phyloP scores from a whole-genome alignment of 2,888 invertebrate species.

The Pseudeuparius sepicola region DNA sequence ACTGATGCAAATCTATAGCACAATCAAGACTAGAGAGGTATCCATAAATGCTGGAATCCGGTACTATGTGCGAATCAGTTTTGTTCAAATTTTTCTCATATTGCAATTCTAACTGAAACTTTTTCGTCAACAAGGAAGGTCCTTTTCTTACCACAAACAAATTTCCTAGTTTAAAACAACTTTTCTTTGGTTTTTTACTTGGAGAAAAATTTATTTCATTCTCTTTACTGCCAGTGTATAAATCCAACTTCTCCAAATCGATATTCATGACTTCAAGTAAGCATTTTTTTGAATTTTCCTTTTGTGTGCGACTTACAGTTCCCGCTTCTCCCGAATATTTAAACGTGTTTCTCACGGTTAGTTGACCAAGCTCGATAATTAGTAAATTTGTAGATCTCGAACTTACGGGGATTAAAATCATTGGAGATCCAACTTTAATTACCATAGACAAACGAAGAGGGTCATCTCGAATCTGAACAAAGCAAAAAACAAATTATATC shows the following conservation, averaged over 20 bases:
- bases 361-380: conserved; percentile 68
- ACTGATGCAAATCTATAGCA: conserved; percentile 73
- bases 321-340: conserved; percentile 47
- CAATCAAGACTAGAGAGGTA: conserved; percentile 76
- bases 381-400: conserved; percentile 68
- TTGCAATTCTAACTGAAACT: conserved; percentile 68
- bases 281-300: conserved; percentile 42
- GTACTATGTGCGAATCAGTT: conserved; percentile 44
- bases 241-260: conserved; percentile 64
- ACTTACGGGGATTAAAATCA: conserved; percentile 79
- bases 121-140: conserved; percentile 67
- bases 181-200: conserved; percentile 5
- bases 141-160: conserved; percentile 46
- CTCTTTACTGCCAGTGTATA: conserved; percentile 51
- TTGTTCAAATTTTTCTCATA: conserved; percentile 74
- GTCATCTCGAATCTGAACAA: conserved; percentile 33
- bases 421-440: conserved; percentile 65
- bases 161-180: conserved; percentile 39
- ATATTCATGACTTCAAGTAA: conserved; percentile 66
- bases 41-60: conserved; percentile 79
- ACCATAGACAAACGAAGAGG: conserved; percentile 45
- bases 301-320: conserved; percentile 41
- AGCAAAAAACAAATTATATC: too few relatives aligned
- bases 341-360: conserved; percentile 71
- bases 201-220: conserved; percentile 16